phyloP scores from a whole-genome alignment of 2,113 vertebrate species.

The Catharus minimus region DNA sequence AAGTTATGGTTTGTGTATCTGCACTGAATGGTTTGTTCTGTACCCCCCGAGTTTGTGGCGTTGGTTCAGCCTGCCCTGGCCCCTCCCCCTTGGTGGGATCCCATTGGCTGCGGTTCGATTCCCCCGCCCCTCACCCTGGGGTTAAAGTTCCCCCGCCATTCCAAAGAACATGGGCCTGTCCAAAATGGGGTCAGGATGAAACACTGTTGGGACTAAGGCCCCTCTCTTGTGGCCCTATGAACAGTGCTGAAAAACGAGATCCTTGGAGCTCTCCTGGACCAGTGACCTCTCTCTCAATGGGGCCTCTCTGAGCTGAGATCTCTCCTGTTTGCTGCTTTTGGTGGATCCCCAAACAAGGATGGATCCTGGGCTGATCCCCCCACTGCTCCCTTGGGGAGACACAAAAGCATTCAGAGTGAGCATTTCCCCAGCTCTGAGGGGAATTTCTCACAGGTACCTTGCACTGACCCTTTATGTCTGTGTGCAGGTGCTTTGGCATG shows the following conservation, averaged over 20 bases:
- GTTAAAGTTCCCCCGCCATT: too few species aligned
- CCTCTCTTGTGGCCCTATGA: not conserved
- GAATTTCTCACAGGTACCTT: not conserved
- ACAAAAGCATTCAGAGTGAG: too few species aligned
- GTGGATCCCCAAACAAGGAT: not conserved
- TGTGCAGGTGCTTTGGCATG: not conserved
- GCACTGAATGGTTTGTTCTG: too few species aligned
- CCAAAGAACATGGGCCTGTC: too few species aligned
- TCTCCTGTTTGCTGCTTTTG: too few species aligned
- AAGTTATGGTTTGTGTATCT: not conserved
- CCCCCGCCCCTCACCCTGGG: not conserved
- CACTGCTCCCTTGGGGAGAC: not conserved
- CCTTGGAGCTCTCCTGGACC: not conserved
- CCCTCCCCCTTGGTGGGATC: too few species aligned
- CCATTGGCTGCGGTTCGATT: too few species aligned
- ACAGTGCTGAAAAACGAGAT: rapidly evolving
- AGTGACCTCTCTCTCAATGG: not conserved
- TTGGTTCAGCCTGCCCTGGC: too few species aligned
- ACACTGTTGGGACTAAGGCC: too few species aligned
- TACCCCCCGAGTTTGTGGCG: too few species aligned
- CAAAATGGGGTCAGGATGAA: not conserved
- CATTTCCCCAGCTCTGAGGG: not conserved
- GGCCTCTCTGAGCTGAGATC: not conserved
- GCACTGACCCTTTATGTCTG: not conserved
- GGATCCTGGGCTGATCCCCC: not conserved